Evolutionary conservation across 2,888 invertebrate species (phyloP).

Genomic region (Callyntrura sp.): DNA sequence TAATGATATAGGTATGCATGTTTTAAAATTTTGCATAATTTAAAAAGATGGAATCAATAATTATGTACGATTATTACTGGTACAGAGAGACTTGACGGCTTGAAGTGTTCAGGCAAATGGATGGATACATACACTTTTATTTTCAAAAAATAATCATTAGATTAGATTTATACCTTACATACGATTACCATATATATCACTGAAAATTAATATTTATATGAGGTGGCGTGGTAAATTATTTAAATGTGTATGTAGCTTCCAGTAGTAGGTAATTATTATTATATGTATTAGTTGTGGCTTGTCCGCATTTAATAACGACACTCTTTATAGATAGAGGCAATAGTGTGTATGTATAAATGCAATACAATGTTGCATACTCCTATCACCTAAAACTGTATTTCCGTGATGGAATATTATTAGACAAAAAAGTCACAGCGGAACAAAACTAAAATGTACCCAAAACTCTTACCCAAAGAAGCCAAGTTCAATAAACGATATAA

Average conservation of each 20-base stretch:
- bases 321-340: slow-evolving; percentile 27
- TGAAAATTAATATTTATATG: slow-evolving; percentile 13
- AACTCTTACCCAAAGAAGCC: background rate
- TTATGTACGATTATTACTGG: background rate
- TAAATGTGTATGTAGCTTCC: slow-evolving; percentile 43
- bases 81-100: no score
- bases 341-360: background rate
- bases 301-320: background rate
- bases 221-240: slow-evolving; percentile 37
- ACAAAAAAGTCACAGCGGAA: slow-evolving; percentile 1
- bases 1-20: no score
- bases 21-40: no score
- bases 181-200: slow-evolving; percentile 39
- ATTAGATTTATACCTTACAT: background rate
- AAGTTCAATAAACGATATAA: background rate
- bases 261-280: slow-evolving; percentile 6
- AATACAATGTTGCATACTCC: background rate
- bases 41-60: no score
- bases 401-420: background rate
- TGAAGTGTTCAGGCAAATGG: background rate
- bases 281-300: slow-evolving; percentile 47
- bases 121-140: slow-evolving; percentile 52
- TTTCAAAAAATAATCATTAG: slow-evolving; percentile 47
- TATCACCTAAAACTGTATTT: background rate
- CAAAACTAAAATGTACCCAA: background rate